Base-by-base conservation (phyloP, 2,113 vertebrate species). In the Fukomys damarensis region DNA sequence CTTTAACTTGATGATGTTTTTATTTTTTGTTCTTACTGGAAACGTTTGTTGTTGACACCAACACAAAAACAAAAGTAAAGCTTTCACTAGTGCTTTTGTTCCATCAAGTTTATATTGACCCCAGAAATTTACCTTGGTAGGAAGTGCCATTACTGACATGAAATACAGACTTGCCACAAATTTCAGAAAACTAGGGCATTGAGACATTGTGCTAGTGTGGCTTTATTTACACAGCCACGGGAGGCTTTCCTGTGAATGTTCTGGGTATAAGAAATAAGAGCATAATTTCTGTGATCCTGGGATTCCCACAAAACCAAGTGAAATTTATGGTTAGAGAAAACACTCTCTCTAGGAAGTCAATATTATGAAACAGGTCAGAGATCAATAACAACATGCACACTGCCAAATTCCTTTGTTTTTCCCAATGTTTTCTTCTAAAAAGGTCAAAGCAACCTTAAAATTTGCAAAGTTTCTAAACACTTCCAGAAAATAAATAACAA, bases 11-110 rank as follows among this genome's bases (percentile, higher is more conserved):
- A 58, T 56, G 12, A 70, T 83, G 61, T 17, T 86, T 93, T 93
- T 86, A 28, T 38, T 74, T 91, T 54, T 79, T 65, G 52, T 43
- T 97, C 84, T 97, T 77, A 89, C 80, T 74, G 93, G 68, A 86
- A 90, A 86, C 5, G 22, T 77, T 88, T 22, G 77, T 38, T 38
- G 5, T 86, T 83, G 77, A 76, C 89, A 92, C 84, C 68, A 43
- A 80, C 41, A 49, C 38, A 91, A 59, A 89, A 94, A 54, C 85
- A 89, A 86, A 87, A 86, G 49, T 56, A 24, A 70, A 79, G 66
- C 5, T 63, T 93, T 83, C 46, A 8, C 79, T 56, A 22, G 59
- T 77, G 14, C 35, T 10, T 89, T 92, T 88, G 79, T 92, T 86
- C 74, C n/a, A 8, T 24, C 41, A 65, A 80, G 77, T 91, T 96